Base-by-base conservation (phyloP, 2,797 vertebrate genomes). In the Fringilla coelebs region DNA sequence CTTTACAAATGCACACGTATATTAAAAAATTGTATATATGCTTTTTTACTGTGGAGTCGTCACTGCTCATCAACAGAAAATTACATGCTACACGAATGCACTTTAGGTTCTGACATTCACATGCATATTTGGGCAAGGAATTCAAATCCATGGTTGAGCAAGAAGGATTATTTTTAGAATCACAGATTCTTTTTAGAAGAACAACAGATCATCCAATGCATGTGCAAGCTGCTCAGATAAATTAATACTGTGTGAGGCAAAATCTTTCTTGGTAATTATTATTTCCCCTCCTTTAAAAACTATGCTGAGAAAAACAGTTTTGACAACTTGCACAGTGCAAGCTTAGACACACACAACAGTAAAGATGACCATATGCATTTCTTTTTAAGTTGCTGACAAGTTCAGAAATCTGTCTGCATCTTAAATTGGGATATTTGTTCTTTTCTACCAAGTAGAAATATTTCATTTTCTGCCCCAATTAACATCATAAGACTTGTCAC, bases 401-500 rank as follows among this genome's bases (percentile, higher is more conserved):
- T 62, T 66, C 88, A 96, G 70, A 95, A 91, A 89, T 70, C 79
- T 43, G 13, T 54, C 73, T 71, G 26, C 24, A 86, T 65, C 79
- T 85, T 72, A 80, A 45, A 36, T 63, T 91, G 66, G 88, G 65
- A 90, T 67, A 95, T 89, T 96, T 91, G 43, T 40, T 94, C 94
- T 95, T 94, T 95, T 82, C 86, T 93, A 94, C 76, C 67, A 75
- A 93, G 89, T 94, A 95, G 85, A 97, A 95, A 91, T 91, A 95
- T 88, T 96, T 95, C 91, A 96, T 94, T 97, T 96, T 96, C 95
- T 96, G 93, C 95, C 82, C 96, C 85, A 97, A 85, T 96, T 96
- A 95, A 96, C 93, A 95, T 94, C 96, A 95, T 89, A 95, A 90
- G 94, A 82, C 91, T 84, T 96, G 93, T 95, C 93, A 90, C 71